Percentiles rank a stretch among this genome's conserved stretches.
phyloP scores from a whole-genome alignment of 1,140 invertebrate genomes.

The Theocolax elegans region DNA sequence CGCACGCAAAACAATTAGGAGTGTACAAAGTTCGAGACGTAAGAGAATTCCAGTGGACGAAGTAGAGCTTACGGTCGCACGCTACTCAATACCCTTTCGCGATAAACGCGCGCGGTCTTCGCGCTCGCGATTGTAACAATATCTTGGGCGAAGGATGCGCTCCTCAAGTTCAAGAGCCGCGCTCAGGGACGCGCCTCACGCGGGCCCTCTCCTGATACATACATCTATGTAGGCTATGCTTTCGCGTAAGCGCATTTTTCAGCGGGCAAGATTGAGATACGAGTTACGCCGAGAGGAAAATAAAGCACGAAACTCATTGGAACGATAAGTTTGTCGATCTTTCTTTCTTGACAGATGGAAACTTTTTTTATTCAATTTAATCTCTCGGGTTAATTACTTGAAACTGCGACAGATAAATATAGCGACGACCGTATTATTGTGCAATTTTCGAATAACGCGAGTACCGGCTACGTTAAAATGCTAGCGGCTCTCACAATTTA shows the following conservation, averaged over 20 bases:
- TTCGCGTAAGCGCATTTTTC: slow-evolving; percentile 63
- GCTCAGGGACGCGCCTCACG: slow-evolving; percentile 59
- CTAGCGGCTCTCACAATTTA: too few species aligned
- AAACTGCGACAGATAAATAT: too few species aligned
- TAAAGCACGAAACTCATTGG: background rate
- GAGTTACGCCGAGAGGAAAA: background rate
- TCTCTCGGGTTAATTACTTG: too few species aligned
- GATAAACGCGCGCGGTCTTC: slow-evolving; percentile 53
- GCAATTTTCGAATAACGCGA: too few species aligned
- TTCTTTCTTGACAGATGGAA: slow-evolving; percentile 15
- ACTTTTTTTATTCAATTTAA: background rate
- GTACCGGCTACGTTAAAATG: too few species aligned
- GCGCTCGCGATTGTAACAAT: slow-evolving; percentile 64
- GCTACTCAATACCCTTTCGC: slow-evolving; percentile 65
- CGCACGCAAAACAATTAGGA: slow-evolving; percentile 41
- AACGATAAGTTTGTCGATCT: background rate
- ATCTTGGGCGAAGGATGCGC: slow-evolving; percentile 62
- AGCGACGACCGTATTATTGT: too few species aligned
- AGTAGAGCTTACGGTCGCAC: slow-evolving; percentile 55
- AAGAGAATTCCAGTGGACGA: slow-evolving; percentile 39
- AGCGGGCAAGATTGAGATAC: slow-evolving; percentile 26
- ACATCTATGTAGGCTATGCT: background rate
- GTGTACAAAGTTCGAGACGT: slow-evolving; percentile 52
- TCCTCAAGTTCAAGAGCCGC: slow-evolving; percentile 65
- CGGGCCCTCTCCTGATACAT: slow-evolving; percentile 6